Conservation (phyloP, 2,888 invertebrate genomes). For the Chalcis sispes region DNA sequence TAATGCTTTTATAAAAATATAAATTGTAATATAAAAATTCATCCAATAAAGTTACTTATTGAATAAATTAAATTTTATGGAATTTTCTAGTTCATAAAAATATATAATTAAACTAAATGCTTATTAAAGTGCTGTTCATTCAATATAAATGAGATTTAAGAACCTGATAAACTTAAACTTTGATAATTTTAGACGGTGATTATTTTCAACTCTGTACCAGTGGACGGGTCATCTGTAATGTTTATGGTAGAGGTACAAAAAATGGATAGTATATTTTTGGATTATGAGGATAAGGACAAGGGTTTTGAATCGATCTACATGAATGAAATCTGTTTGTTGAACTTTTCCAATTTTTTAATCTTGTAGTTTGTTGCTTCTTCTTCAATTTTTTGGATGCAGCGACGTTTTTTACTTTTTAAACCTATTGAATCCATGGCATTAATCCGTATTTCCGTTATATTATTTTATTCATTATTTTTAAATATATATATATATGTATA, state of each 20-base stretch:
- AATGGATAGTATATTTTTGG: conserved; percentile 35
- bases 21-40: too few species aligned
- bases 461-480: too few species aligned
- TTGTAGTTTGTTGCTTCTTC: conserved; percentile 5
- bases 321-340: conserved; percentile 28
- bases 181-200: too few species aligned
- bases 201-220: conserved; percentile 27
- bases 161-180: too few species aligned
- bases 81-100: too few species aligned
- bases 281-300: conserved; percentile 43
- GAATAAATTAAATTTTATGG: too few species aligned
- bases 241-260: conserved; percentile 36
- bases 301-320: conserved; percentile 42
- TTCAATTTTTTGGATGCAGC: conserved; percentile 9
- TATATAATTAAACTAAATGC: too few species aligned
- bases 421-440: conserved; percentile 31
- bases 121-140: too few species aligned
- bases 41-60: too few species aligned
- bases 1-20: too few species aligned
- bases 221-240: conserved; percentile 40
- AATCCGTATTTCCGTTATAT: conserved; percentile 5
- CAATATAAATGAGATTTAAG: too few species aligned
- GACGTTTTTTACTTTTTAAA: conserved; percentile 4
- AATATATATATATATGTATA: too few species aligned
- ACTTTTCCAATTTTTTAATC: conserved; percentile 5